Evolutionary conservation across 1,140 invertebrate genomes (phyloP), one percentile per base, ranked within the genome.

Genomic region (Chrysomallon squamiferum): DNA sequence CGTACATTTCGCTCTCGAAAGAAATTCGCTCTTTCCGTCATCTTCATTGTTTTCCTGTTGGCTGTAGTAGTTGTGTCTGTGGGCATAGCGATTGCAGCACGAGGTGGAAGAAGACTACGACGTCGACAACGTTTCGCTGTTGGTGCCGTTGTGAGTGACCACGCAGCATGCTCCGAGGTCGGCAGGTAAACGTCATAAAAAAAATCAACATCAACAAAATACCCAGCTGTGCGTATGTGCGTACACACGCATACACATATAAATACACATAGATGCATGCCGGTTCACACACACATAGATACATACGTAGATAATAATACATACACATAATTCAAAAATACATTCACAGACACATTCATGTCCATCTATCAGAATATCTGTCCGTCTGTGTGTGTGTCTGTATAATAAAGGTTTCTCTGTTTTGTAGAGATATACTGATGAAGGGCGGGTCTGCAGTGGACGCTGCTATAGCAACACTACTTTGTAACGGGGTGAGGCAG

Each of bases 401-500:
- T n/a, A n/a, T n/a, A n/a, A n/a, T n/a, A n/a, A n/a, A n/a, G n/a
- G n/a, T n/a, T n/a, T n/a, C n/a, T n/a, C n/a, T n/a, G n/a, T n/a
- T 57, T 63, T 69, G 20, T 62, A 80, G 78, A 32, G 71, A 76
- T 27, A 70, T 76, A 6, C 45, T 80, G 5, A 68, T 88, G 22
- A 69, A 88, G 22, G 86, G 87, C 62, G 92, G 92, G 79, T 93
- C 91, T 59, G 94, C 93, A 0, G 91, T 95, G 29, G 95, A 97
- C 80, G 92, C 93, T 0, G 90, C 93, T 0, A 90, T 97, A 43
- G 92, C 93, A 0, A 86, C 92, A 0, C 84, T 95, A 72, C 89
- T 96, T 64, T 96, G 95, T 87, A 92, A 93, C 74, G 93, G 94
- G 0, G 87, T 96, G 0, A 85, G 92, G n/a, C 92, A 94, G 71